A percentile compares a stretch with the other conserved stretches of the same genome.
These are phyloP conservation scores for Cydia amplana DNA, from an alignment of 1,140 invertebrate species.

Conservation along the genomic window DNA sequence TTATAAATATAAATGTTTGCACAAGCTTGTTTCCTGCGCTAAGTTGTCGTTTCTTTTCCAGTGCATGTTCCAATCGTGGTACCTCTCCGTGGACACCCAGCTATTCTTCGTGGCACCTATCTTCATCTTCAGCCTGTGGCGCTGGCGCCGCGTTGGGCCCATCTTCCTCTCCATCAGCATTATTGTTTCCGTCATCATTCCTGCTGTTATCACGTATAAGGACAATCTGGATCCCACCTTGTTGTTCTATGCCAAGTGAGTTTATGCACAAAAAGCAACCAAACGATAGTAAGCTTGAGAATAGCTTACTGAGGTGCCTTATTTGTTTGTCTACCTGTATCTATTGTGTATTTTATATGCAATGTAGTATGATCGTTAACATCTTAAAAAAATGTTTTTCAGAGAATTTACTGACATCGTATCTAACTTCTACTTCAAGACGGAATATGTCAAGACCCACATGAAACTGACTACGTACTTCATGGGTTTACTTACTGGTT, in stretches of 20 bases:
- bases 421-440: slow-evolving; percentile 82
- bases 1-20: too few relatives aligned
- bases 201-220: slow-evolving; percentile 82
- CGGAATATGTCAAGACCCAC: slow-evolving; percentile 85
- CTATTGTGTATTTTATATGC: too few relatives aligned
- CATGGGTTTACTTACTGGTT: slow-evolving; percentile 83
- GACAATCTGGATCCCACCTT: slow-evolving; percentile 83
- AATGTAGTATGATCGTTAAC: too few relatives aligned
- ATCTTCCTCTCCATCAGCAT: slow-evolving; percentile 78
- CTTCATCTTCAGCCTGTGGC: slow-evolving; percentile 86
- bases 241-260: slow-evolving; percentile 83
- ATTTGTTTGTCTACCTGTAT: too few relatives aligned
- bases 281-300: too few relatives aligned
- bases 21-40: too few relatives aligned
- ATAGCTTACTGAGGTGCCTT: too few relatives aligned
- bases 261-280: slow-evolving; percentile 37
- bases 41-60: slow-evolving; percentile 64
- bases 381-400: slow-evolving; percentile 52
- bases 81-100: slow-evolving; percentile 93
- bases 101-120: slow-evolving; percentile 89
- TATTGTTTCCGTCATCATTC: slow-evolving; percentile 81
- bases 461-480: slow-evolving; percentile 85
- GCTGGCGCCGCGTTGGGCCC: slow-evolving; percentile 82
- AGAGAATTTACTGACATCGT: slow-evolving; percentile 83
- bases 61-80: slow-evolving; percentile 96